These are phyloP conservation scores for Mystacornis crossleyi DNA, from an alignment of 2,113 vertebrate species.

Conservation along the genomic window DNA sequence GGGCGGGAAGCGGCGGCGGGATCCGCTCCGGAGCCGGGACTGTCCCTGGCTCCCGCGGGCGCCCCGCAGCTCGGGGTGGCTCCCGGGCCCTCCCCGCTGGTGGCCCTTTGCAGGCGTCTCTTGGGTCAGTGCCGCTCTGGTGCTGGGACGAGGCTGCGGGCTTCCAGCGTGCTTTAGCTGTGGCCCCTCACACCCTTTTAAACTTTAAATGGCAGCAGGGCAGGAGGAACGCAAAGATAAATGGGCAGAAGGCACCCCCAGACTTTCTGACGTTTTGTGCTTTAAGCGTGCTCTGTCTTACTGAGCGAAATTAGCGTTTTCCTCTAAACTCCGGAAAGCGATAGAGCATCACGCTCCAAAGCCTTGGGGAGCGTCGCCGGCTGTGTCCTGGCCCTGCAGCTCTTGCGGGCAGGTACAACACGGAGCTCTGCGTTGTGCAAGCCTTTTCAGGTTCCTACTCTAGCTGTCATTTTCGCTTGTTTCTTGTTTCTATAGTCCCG, in stretches of 20 bases:
- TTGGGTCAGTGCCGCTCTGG: background rate
- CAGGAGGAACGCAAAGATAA: background rate
- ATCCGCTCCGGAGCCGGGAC: fast-evolving
- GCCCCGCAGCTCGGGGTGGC: background rate
- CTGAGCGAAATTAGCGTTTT: background rate
- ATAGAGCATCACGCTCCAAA: fast-evolving
- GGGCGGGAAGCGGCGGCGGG: background rate
- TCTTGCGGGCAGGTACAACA: fast-evolving
- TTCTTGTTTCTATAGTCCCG: fast-evolving
- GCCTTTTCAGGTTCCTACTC: fast-evolving
- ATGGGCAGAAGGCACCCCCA: background rate
- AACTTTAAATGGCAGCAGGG: background rate
- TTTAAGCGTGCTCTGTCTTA: background rate
- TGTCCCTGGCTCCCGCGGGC: background rate
- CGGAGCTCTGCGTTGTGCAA: fast-evolving
- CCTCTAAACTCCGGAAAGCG: background rate
- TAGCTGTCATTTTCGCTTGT: fast-evolving
- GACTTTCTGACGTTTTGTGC: background rate
- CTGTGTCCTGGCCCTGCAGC: fast-evolving
- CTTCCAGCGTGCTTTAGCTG: background rate
- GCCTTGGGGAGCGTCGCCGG: fast-evolving
- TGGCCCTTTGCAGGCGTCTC: fast-evolving
- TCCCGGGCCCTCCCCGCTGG: background rate
- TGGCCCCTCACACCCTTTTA: background rate
- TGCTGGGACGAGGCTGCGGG: background rate